Conservation (phyloP, 2,797 vertebrate genomes). For the Pitangus sulphuratus region DNA sequence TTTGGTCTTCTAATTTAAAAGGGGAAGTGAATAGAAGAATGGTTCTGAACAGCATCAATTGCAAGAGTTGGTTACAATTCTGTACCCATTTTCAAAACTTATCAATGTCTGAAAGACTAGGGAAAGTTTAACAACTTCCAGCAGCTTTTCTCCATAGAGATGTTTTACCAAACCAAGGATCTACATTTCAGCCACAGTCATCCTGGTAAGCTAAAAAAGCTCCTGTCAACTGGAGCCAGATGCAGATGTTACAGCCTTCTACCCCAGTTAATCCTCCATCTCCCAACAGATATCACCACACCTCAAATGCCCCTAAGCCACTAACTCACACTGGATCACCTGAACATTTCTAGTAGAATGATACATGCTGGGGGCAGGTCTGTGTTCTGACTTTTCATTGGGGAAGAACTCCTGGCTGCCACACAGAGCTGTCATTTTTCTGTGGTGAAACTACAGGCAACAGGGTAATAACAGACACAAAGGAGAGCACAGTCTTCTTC, state of each 20-base stretch:
- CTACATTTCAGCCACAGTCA: neutral
- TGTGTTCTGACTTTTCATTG: neutral
- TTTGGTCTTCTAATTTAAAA: neutral
- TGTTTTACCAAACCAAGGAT: neutral
- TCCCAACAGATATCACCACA: neutral
- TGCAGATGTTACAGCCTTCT: neutral
- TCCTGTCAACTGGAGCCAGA: neutral
- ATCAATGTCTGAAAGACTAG: neutral
- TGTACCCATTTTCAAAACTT: neutral
- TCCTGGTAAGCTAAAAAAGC: neutral
- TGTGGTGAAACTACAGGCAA: neutral
- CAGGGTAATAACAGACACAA: neutral
- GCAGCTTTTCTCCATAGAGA: neutral
- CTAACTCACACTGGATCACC: neutral
- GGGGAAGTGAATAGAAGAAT: neutral
- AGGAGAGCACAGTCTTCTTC: neutral
- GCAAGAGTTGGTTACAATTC: neutral
- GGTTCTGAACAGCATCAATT: neutral
- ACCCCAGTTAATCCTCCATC: neutral
- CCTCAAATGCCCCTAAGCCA: neutral
- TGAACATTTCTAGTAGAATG: neutral
- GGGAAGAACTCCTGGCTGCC: neutral
- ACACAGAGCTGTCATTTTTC: neutral
- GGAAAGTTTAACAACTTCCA: neutral
- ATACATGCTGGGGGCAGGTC: neutral